Evolutionary conservation across 2,113 vertebrate species (phyloP).

Genomic region (Dolichotis patagonum): DNA sequence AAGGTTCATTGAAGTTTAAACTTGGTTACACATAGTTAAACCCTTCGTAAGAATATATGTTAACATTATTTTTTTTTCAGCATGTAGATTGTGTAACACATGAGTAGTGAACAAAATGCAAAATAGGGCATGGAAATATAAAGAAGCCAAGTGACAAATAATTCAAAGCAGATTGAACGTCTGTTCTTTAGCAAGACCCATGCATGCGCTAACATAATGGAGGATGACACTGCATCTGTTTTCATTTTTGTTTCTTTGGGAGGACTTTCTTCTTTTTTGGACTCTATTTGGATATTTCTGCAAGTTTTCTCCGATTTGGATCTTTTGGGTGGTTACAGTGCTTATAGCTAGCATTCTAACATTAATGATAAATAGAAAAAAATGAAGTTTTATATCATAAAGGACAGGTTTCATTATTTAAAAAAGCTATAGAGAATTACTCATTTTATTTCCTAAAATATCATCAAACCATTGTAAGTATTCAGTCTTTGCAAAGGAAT

Average conservation of each 20-base stretch:
- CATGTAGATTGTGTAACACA: conserved; percentile 77
- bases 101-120: conserved; percentile 79
- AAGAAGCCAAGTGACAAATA: conserved; percentile 83
- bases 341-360: not conserved
- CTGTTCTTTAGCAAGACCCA: conserved; percentile 79
- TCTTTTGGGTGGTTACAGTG: conserved; percentile 48
- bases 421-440: not conserved
- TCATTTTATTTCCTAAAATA: not conserved
- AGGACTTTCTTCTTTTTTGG: conserved; percentile 76
- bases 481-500: not conserved
- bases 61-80: conserved; percentile 59
- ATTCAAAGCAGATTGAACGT: conserved; percentile 79
- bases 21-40: conserved; percentile 36
- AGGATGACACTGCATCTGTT: conserved; percentile 81
- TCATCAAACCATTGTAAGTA: not conserved
- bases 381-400: not conserved
- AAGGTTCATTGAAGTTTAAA: conserved; percentile 57
- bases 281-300: conserved; percentile 55
- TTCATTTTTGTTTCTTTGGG: conserved; percentile 78
- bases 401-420: not conserved
- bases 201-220: conserved; percentile 74
- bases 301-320: conserved; percentile 57
- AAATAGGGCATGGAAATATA: conserved; percentile 77
- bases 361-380: not conserved
- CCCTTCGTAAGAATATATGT: conserved; percentile 64